Evolutionary conservation across 2,888 invertebrate genomes (phyloP), one percentile per base, ranked within the genome.

Genomic region (Ennomos erosarius): DNA sequence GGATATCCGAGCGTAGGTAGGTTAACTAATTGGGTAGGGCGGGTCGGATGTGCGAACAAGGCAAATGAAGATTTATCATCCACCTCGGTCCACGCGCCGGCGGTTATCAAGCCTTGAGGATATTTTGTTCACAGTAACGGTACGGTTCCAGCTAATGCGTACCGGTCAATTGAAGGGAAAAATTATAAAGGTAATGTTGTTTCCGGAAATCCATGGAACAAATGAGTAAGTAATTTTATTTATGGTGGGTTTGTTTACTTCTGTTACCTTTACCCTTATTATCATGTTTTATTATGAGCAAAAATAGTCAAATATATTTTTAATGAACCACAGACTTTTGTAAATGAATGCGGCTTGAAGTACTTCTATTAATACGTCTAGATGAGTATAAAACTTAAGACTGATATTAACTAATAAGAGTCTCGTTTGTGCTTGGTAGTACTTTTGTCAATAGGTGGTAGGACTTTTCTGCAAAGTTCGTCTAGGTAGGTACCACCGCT

Each of bases 51-150:
- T 86, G 88, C 85, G 87, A 85, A 88, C 87, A 85, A 80, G 84
- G 85, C 85, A 89, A 90, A 90, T 90, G 88, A 90, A 90, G 90
- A 90, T 90, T 90, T 90, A 90, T 90, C 85, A 90, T 88, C 81
- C 71, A 70, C 73, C 73, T 62, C 75, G 78, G 81, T 83, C 84
- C 81, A 84, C 74, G 68, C 78, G 80, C 74, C 52, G 39, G 55
- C 59, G 68, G 68, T 67, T 69, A 69, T 69, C 70, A 68, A 62
- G 53, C 55, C 53, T 66, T 62, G 60, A 59, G 67, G 66, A 62
- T 67, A 69, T 71, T 71, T 69, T 68, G 68, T 69, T 69, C 60
- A 65, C 56, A 56, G 49, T 64, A 34, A 60, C 68, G 43, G 49
- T 43, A 36, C 46, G 45, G 57, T 59, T 64, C 50, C 58, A 54